Evolutionary conservation across 2,888 invertebrate genomes (phyloP).

Genomic region (Pristionchus maxplancki): DNA sequence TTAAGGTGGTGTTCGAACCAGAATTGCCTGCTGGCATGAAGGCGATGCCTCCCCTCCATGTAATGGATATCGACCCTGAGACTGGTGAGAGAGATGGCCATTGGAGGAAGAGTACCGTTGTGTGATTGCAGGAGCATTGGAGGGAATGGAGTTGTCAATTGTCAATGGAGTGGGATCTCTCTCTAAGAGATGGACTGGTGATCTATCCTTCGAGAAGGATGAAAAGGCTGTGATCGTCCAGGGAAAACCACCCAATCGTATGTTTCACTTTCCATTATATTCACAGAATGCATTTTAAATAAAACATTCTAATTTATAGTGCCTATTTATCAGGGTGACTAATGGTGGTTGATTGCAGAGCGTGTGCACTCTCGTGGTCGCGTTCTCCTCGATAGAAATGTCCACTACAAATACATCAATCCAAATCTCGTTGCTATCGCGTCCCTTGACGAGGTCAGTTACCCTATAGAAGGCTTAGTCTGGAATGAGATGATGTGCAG

Average conservation of each 20-base stretch:
- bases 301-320: background rate
- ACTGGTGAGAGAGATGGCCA: conserved; percentile 47
- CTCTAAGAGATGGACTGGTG: conserved; percentile 49
- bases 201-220: conserved; percentile 60
- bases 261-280: conserved; percentile 38
- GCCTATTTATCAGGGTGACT: background rate
- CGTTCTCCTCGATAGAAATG: conserved; percentile 94
- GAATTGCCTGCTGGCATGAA: conserved; percentile 51
- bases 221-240: conserved; percentile 69
- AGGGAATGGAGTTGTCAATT: conserved; percentile 38
- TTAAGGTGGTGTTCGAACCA: conserved; percentile 55
- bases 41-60: conserved; percentile 56
- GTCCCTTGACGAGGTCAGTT: conserved; percentile 58
- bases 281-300: no score
- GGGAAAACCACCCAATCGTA: conserved; percentile 69
- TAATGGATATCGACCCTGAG: conserved; percentile 59
- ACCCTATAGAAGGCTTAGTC: no score
- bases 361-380: conserved; percentile 93
- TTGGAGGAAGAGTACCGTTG: no score
- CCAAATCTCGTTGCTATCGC: conserved; percentile 87
- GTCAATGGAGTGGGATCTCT: conserved; percentile 42
- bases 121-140: conserved; percentile 29
- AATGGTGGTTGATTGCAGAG: conserved; percentile 71
- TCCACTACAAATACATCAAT: conserved; percentile 97
- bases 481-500: conserved; percentile 15